Base-by-base conservation (phyloP, 2,797 vertebrate species). In the Hybognathus amarus region DNA sequence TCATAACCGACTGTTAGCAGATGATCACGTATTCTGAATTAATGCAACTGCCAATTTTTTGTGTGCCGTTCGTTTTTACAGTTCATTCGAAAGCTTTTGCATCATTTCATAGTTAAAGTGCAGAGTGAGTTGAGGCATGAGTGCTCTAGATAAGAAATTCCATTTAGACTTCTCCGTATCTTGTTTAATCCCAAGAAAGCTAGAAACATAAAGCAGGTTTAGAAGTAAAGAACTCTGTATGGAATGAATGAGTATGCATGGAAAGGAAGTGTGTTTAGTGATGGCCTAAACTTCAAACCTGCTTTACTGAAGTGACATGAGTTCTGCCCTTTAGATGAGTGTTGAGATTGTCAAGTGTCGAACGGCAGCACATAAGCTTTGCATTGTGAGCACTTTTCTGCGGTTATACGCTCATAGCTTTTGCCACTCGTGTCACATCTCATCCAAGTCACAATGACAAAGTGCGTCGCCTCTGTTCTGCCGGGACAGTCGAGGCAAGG, bases 401-500 rank as follows among this genome's bases (percentile, higher is more conserved):
- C 83, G 88, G 88, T 91, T 80, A 83, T 88, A 87, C 87, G 89
- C 80, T 87, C 88, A 83, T 84, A 82, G 84, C 91, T 90, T 89
- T 91, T 91, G 56, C 92, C 90, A 88, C 89, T 64, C 70, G 89
- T 91, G 92, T 93, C 93, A 90, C 88, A 91, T 86, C 89, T 87
- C 90, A 93, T 94, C 88, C 91, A 77, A 79, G 77, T 94, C 90
- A 91, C 86, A 78, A 74, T 91, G 92, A 93, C 92, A 90, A 89
- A 88, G 38, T 12, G 89, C 89, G 92, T 93, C 92, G 92, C 90
- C 91, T 93, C 90, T 92, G 12, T 50, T 85, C 54, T 84, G 88
- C 87, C 54, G 85, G 81, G 79, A 89, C 90, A 90, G 66, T 87
- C 82, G 81, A 87, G 80, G 88, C 77, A 87, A 83, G 79, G 85